phyloP scores from a whole-genome alignment of 2,797 vertebrate species.

The Sebastes taczanowskii region DNA sequence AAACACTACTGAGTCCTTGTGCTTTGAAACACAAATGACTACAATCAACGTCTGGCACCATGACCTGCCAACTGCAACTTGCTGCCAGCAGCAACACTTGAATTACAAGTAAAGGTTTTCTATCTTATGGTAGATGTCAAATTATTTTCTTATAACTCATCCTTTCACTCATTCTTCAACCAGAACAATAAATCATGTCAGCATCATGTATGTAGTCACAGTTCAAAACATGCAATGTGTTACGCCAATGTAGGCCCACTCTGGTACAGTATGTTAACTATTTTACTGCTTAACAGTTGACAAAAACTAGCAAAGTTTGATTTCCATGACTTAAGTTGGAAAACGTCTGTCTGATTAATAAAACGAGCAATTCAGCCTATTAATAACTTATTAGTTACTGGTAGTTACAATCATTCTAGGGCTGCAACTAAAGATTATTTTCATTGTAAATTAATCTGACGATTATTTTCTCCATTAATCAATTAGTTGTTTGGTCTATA shows the following conservation, averaged over 20 bases:
- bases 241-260: too few species aligned
- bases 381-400: not conserved
- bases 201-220: too few species aligned
- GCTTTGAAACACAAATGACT: constrained; percentile 10
- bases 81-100: not conserved
- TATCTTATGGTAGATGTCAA: not conserved
- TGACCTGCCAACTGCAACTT: not conserved
- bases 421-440: too few species aligned
- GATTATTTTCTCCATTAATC: too few species aligned
- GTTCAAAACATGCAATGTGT: not conserved
- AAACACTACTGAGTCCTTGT: not conserved
- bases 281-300: too few species aligned
- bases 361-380: not conserved
- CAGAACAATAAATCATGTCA: not conserved
- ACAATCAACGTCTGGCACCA: not conserved
- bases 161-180: not conserved
- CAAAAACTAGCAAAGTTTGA: not conserved
- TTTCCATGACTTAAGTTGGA: not conserved
- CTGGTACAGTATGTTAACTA: too few species aligned
- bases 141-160: not conserved
- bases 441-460: too few species aligned
- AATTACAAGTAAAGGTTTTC: not conserved
- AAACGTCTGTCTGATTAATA: not conserved
- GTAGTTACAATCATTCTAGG: not conserved
- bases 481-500: too few species aligned